Conservation (phyloP, 2,797 vertebrate genomes). For the Pampus argenteus region DNA sequence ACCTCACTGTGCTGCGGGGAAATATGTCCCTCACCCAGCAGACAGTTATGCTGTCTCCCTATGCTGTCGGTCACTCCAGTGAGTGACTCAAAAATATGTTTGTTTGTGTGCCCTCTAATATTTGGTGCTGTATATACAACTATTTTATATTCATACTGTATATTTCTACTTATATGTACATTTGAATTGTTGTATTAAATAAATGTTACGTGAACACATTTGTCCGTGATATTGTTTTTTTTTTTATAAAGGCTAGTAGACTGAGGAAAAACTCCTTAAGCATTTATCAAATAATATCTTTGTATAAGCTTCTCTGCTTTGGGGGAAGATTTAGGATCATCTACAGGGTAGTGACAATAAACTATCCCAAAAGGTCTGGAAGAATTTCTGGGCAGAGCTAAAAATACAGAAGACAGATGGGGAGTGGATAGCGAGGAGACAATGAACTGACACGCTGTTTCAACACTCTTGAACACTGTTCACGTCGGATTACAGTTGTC, state of each 20-base stretch:
- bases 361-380: not conserved
- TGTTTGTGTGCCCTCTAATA: constrained; percentile 69
- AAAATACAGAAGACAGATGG: constrained; percentile 39
- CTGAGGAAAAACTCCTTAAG: not conserved
- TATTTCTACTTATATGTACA: constrained; percentile 81
- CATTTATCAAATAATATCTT: constrained; percentile 6
- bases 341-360: not conserved
- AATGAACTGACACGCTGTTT: constrained; percentile 9
- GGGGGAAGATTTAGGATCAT: constrained; percentile 1
- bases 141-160: constrained; percentile 79
- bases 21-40: constrained; percentile 48
- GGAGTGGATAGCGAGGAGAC: constrained; percentile 9
- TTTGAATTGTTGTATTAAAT: constrained; percentile 77
- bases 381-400: constrained; percentile 13
- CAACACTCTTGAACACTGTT: not conserved
- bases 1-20: constrained; percentile 76
- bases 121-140: constrained; percentile 80
- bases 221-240: constrained; percentile 4
- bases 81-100: constrained; percentile 61
- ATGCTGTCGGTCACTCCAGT: constrained; percentile 60
- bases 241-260: not conserved
- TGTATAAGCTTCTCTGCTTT: not conserved
- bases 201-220: constrained; percentile 59
- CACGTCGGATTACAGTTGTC: not conserved
- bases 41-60: constrained; percentile 63